Percentiles rank a stretch among this genome's conserved stretches.
phyloP scores from a whole-genome alignment of 2,888 invertebrate genomes.

The Drosophila lacicola region DNA sequence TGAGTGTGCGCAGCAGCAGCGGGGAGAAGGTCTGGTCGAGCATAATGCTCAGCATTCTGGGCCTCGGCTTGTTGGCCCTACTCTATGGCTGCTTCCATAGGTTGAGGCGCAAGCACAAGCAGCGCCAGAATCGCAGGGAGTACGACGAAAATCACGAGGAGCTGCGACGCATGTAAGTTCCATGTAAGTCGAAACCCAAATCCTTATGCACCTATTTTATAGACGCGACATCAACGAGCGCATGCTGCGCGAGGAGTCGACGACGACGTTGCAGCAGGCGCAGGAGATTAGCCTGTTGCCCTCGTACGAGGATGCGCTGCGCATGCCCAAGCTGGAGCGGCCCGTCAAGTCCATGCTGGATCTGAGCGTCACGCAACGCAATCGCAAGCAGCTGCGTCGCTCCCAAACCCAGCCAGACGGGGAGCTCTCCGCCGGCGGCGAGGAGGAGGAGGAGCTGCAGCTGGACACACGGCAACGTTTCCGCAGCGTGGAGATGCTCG shows the following conservation, averaged over 20 bases:
- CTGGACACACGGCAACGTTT: slow-evolving; percentile 80
- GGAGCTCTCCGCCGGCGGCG: slow-evolving; percentile 59
- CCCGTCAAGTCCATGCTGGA: slow-evolving; percentile 87
- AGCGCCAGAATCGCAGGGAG: slow-evolving; percentile 84
- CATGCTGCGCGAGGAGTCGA: slow-evolving; percentile 86
- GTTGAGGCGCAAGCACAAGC: slow-evolving; percentile 86
- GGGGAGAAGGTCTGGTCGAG: slow-evolving; percentile 87
- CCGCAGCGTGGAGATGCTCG: slow-evolving; percentile 84
- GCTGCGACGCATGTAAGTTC: slow-evolving; percentile 82
- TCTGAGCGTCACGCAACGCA: slow-evolving; percentile 85
- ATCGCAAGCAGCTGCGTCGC: slow-evolving; percentile 69
- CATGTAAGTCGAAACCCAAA: background rate
- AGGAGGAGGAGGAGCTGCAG: slow-evolving; percentile 74
- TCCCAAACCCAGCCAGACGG: slow-evolving; percentile 62
- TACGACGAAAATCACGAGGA: slow-evolving; percentile 85
- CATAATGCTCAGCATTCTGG: slow-evolving; percentile 86
- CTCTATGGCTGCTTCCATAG: slow-evolving; percentile 75
- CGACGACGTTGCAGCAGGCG: slow-evolving; percentile 87
- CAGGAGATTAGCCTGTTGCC: slow-evolving; percentile 91
- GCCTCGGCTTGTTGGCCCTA: slow-evolving; percentile 63
- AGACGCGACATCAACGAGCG: slow-evolving; percentile 86
- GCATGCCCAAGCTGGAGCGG: slow-evolving; percentile 89
- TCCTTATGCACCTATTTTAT: background rate
- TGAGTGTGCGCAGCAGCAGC: slow-evolving; percentile 82
- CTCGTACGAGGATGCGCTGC: slow-evolving; percentile 91